Evolutionary conservation across 2,797 vertebrate genomes (phyloP), one percentile per base, ranked within the genome.

Genomic region (Erpetoichthys calabaricus): DNA sequence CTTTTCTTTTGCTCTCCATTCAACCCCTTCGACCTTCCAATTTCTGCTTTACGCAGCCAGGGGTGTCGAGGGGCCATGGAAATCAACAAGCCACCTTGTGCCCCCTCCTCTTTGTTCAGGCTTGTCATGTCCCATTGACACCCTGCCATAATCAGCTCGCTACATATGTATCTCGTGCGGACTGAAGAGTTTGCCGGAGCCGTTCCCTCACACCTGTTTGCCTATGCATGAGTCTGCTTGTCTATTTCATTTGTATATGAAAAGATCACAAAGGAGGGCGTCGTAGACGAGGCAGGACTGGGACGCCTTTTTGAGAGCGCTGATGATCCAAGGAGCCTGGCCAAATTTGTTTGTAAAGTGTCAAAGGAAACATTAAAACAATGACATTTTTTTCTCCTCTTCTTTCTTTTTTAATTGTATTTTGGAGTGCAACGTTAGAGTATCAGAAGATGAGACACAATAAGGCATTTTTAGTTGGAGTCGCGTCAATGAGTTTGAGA

Each of bases 81-180:
- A 80, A 82, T 84, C 76, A 82, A 77, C 83, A 75, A 72, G 68
- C 67, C 79, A 80, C 79, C 81, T 76, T 68, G 64, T 81, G 84
- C 84, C 80, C 80, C 64, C 70, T 62, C 58, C 71, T 67, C 25
- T 75, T 83, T 84, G 78, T 83, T 68, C 71, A 72, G 55, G 53
- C 78, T 72, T 86, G 79, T 84, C 50, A 59, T 67, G 62, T 74
- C 76, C 77, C 79, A 72, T 81, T 76, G 72, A 70, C 4, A 63
- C 66, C 58, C 44, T 57, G 75, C 69, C 70, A 65, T 76, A 74
- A 75, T 81, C 79, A 74, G 76, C 49, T 8, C 71, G 70, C 67
- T 81, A 83, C 82, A 82, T 25, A 60, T 84, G 82, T 79, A 79
- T 70, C 73, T 79, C 69, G 47, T 72, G 75, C 74, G 71, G 77